phyloP scores from a whole-genome alignment of 2,113 vertebrate species.

The Parus major region DNA sequence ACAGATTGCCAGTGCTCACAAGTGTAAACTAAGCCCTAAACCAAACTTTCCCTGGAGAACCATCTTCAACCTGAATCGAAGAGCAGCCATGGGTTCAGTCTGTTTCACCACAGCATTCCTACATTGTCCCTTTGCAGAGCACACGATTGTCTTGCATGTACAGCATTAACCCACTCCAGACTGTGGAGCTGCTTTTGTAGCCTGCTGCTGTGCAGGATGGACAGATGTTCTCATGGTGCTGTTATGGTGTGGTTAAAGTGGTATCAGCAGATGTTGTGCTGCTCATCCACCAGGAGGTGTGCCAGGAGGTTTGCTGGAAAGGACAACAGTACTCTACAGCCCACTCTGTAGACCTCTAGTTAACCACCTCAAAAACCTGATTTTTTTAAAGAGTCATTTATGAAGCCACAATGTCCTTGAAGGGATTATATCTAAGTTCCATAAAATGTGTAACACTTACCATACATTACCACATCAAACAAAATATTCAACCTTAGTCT shows the following conservation, averaged over 20 bases:
- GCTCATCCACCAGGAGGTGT: not conserved
- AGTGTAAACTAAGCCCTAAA: not conserved
- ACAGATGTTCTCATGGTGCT: not conserved
- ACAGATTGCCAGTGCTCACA: not conserved
- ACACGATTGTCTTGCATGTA: accelerated
- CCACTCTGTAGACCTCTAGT: not conserved
- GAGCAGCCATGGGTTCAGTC: not conserved
- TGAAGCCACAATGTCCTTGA: not conserved
- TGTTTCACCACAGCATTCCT: not conserved
- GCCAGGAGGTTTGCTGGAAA: not conserved
- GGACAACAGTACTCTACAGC: not conserved
- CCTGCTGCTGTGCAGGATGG: not conserved
- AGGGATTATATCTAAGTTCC: not conserved
- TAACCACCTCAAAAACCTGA: not conserved
- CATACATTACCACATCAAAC: not conserved
- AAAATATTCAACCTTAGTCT: not conserved
- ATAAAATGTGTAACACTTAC: not conserved
- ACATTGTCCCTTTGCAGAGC: accelerated
- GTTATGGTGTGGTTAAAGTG: accelerated
- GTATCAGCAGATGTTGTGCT: not conserved
- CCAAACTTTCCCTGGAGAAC: not conserved
- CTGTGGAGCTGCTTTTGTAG: not conserved
- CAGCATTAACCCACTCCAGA: not conserved
- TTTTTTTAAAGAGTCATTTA: not conserved
- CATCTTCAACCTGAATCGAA: not conserved